Conservation (phyloP, 2,888 invertebrate species). For the Cephus rjabovi region DNA sequence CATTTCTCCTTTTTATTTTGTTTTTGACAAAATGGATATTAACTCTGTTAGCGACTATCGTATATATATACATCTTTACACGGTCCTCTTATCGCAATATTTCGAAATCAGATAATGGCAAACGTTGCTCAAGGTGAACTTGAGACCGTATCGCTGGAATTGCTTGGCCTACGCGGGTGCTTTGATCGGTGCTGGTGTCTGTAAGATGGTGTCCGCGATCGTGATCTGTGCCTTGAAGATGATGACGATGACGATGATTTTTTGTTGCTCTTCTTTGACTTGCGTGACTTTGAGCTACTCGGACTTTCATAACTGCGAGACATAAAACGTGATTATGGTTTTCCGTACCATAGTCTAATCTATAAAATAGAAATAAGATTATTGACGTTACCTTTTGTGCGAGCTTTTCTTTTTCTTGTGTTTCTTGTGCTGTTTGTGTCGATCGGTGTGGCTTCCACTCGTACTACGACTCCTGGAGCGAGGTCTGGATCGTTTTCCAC, state of each 20-base stretch:
- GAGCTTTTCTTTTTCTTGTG: conserved; percentile 68
- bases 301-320: conserved; percentile 54
- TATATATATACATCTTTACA: conserved; percentile 37
- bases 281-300: conserved; percentile 57
- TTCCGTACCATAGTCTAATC: not conserved
- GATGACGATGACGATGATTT: conserved; percentile 40
- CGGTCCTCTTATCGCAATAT: conserved; percentile 12
- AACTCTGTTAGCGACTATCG: conserved; percentile 32
- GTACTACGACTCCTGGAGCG: conserved; percentile 57
- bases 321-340: not conserved
- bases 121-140: conserved; percentile 43
- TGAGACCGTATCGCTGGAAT: conserved; percentile 56
- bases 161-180: conserved; percentile 49
- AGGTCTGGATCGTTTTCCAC: conserved; percentile 52
- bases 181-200: conserved; percentile 47
- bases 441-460: conserved; percentile 50
- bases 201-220: conserved; percentile 55
- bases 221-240: conserved; percentile 48
- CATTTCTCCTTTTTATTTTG: not conserved
- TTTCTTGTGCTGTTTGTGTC: conserved; percentile 60
- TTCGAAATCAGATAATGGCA: not conserved
- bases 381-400: conserved; percentile 65
- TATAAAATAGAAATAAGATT: not conserved
- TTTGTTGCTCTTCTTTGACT: conserved; percentile 61
- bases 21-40: conserved; percentile 36